Conservation (phyloP, 1,140 invertebrate species). For the Megalopta genalis region DNA sequence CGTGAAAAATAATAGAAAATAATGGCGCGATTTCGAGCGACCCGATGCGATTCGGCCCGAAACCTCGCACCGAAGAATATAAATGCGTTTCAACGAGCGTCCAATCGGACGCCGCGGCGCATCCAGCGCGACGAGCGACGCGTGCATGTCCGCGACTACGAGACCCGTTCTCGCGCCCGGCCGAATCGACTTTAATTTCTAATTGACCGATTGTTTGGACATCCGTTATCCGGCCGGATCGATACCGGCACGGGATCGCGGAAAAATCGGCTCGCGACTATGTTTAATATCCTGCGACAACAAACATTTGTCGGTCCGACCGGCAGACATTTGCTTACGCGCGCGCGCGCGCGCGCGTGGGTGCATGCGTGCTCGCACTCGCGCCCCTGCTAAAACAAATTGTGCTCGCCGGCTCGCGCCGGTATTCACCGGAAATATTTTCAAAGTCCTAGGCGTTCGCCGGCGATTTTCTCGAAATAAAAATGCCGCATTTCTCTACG, state of each 20-base stretch:
- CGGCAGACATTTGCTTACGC: slow-evolving; percentile 48
- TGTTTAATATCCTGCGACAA: slow-evolving; percentile 37
- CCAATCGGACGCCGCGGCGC: slow-evolving; percentile 6
- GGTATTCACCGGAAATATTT: background rate
- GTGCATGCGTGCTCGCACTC: no score
- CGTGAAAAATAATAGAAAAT: slow-evolving; percentile 45
- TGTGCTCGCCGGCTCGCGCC: slow-evolving; percentile 25
- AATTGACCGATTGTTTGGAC: slow-evolving; percentile 45
- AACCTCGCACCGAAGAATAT: background rate
- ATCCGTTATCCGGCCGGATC: background rate
- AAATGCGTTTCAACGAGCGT: slow-evolving; percentile 37
- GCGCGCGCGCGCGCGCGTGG: slow-evolving; percentile 35
- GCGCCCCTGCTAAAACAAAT: slow-evolving; percentile 53
- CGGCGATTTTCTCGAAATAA: no score
- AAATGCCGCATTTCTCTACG: no score
- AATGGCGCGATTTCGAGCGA: background rate
- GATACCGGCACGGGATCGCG: background rate
- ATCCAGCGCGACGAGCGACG: background rate
- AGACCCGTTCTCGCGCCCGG: background rate
- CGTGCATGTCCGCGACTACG: background rate
- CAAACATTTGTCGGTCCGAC: slow-evolving; percentile 56
- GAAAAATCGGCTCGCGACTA: slow-evolving; percentile 4
- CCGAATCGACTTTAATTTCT: slow-evolving; percentile 27
- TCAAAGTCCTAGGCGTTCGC: no score
- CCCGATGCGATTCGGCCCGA: background rate